Base-by-base conservation (phyloP, 1,140 invertebrate genomes). In the Drosophila grimshawi region DNA sequence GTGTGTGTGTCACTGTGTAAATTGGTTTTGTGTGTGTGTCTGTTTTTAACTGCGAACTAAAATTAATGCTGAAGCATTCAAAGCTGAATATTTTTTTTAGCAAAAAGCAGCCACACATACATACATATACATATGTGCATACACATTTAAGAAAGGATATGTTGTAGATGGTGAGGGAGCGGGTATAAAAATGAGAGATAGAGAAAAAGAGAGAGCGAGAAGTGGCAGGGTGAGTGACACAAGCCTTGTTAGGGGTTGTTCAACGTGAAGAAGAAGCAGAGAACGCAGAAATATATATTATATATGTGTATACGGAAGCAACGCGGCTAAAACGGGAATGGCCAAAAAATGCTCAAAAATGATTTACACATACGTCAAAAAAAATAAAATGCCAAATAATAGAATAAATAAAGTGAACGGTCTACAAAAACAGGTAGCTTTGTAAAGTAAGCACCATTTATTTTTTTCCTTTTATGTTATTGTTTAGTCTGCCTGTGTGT, bases 241-340 rank as follows among this genome's bases (percentile, higher is more conserved):
- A 57, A 5, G 39, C 8, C 33, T 19, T 37, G 19, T 57, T 57
- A 57, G 37, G 55, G 55, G 55, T 57, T 57, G 55, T 32, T 57
- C 19, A 19, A 0, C 19, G 19, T 19, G 19, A 19, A 57, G 19
- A 19, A 19, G 19, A 19, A 55, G 39, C 3, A 55, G 52, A 57
- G 55, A 57, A 57, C 37, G n/a, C 33, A 5, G 33, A n/a, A 53
- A 5, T 35, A 30, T n/a, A 30, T 63, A 39, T 45, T 48, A 27
- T 49, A 8, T 57, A n/a, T 10, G 7, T 45, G 46, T 64, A n/a
- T 7, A 39, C 46, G 29, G 10, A 32, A 51, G 19, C 62, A 63
- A 41, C 46, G 65, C 65, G 53, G 65, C 39, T 60, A 60, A 71
- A 32, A 51, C 37, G n/a, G 8, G 11, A 56, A 5, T 33, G 33